Conservation (phyloP, 2,888 invertebrate species). For the Apodemia zela region DNA sequence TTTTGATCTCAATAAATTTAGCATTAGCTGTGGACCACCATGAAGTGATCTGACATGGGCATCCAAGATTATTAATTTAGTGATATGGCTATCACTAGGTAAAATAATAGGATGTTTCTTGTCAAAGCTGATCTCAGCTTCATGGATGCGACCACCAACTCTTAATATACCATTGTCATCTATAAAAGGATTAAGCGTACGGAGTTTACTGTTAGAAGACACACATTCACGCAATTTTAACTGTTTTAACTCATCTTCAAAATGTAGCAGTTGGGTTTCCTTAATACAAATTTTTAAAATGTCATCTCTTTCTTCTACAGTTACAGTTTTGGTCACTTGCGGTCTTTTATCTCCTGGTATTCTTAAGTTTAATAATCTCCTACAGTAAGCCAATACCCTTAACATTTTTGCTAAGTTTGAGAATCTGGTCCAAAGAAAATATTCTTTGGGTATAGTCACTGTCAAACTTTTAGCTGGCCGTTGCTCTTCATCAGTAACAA, state of each 20-base stretch:
- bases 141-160: neutral
- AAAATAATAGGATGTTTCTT: too few species aligned
- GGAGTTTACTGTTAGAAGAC: too few species aligned
- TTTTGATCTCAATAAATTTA: too few species aligned
- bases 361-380: neutral
- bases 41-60: too few species aligned
- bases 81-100: too few species aligned
- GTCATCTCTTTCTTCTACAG: neutral
- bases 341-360: too few species aligned
- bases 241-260: neutral
- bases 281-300: neutral
- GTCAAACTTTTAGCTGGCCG: neutral
- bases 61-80: too few species aligned
- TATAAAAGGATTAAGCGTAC: neutral
- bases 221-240: neutral
- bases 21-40: too few species aligned
- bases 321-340: neutral
- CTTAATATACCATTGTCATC: neutral
- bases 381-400: neutral
- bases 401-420: neutral
- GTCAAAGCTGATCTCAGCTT: neutral
- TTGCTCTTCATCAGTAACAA: neutral
- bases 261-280: neutral
- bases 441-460: too few species aligned
- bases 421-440: too few species aligned